Evolutionary conservation across 2,113 vertebrate species (phyloP).

Genomic region (Vulpes vulpes): DNA sequence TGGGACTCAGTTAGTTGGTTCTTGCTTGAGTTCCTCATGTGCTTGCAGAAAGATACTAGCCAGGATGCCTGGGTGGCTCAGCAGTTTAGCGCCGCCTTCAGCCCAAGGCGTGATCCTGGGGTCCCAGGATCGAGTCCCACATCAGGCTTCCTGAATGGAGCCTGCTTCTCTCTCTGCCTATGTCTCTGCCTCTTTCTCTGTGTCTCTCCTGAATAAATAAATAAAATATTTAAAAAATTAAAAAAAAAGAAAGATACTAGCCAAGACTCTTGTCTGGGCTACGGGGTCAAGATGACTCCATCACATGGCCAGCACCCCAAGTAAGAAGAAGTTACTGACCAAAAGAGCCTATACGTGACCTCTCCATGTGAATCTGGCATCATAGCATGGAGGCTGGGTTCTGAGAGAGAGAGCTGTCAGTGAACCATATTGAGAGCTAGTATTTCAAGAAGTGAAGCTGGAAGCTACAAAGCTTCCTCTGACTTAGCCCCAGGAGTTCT

Average conservation of each 20-base stretch:
- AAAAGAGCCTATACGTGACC: not conserved
- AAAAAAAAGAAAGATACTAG: not conserved
- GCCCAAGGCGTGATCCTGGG: too few species aligned
- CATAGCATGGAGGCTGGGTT: not conserved
- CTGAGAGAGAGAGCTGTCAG: not conserved
- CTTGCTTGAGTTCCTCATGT: not conserved
- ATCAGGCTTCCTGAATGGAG: too few species aligned
- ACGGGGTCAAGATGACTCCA: not conserved
- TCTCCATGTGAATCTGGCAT: not conserved
- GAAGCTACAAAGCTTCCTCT: not conserved
- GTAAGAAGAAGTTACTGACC: not conserved
- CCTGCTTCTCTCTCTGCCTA: too few species aligned
- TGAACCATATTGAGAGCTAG: not conserved
- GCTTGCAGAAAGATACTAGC: not conserved
- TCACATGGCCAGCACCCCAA: not conserved
- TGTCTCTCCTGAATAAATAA: too few species aligned
- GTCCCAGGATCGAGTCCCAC: too few species aligned
- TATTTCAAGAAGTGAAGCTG: not conserved
- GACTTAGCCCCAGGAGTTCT: not conserved
- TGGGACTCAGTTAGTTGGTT: not conserved
- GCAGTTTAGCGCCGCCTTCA: too few species aligned
- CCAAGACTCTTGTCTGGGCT: not conserved
- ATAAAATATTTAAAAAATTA: too few species aligned
- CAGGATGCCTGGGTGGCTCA: not conserved
- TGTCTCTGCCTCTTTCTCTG: too few species aligned